phyloP scores from a whole-genome alignment of 2,888 invertebrate genomes.

The Idaea straminata region DNA sequence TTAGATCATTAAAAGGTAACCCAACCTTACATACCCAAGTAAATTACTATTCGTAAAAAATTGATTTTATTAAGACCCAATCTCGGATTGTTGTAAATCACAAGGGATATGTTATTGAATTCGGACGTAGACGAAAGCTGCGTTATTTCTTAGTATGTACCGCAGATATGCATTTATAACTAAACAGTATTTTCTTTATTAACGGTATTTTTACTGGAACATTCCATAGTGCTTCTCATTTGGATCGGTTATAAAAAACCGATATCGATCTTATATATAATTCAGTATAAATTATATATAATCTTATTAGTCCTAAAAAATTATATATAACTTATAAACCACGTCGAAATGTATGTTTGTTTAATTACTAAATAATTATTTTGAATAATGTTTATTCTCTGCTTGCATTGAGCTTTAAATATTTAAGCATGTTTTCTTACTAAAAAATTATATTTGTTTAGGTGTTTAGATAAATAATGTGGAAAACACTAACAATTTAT shows the following conservation, averaged over 20 bases:
- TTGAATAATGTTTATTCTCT: slow-evolving; percentile 5
- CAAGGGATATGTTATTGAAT: neutral
- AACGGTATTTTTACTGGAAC: slow-evolving; percentile 8
- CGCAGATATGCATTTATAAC: neutral
- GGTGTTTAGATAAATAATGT: neutral
- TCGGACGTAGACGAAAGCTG: neutral
- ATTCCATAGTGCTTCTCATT: slow-evolving; percentile 19
- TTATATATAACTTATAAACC: slow-evolving; percentile 4
- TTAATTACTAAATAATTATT: neutral
- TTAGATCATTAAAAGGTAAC: too few species aligned
- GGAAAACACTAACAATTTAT: neutral
- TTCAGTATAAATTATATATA: neutral
- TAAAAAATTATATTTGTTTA: slow-evolving; percentile 1
- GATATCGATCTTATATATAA: neutral
- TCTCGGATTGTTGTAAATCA: too few species aligned
- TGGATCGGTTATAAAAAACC: slow-evolving; percentile 5
- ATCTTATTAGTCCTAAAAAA: too few species aligned
- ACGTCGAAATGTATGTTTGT: neutral
- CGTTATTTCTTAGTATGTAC: neutral
- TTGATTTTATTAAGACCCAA: too few species aligned
- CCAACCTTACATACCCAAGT: too few species aligned
- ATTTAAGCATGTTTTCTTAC: slow-evolving; percentile 2
- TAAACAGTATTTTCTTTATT: neutral
- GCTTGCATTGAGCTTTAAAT: slow-evolving; percentile 15
- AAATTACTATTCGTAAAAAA: too few species aligned